Base-by-base conservation (phyloP, 2,797 vertebrate species). In the Acanthiza pusilla region DNA sequence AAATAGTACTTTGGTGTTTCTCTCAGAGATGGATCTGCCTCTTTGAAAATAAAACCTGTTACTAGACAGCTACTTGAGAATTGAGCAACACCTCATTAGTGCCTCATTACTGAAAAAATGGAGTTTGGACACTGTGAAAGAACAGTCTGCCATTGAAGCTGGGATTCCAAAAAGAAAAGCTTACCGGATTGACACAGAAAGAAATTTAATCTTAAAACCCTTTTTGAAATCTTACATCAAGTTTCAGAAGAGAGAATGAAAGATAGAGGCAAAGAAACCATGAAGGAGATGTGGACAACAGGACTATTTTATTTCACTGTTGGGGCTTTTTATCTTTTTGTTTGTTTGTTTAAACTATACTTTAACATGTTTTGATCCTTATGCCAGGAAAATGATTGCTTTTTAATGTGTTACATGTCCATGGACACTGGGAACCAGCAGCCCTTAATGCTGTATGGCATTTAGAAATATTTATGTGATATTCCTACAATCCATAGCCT, bases 101-200 rank as follows among this genome's bases (percentile, higher is more conserved):
- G 40, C 20, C 12, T 82, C 7, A 29, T 66, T 88, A 62, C 51
- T 70, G 48, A 76, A 76, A 78, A 75, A 55, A n/a, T 38, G 8
- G 9, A 57, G 4, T 62, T 91, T 1, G 2, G 58, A 43, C 26
- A 34, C 13, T 70, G 40, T 53, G 57, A 79, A 65, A 81, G 51
- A 86, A 57, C 26, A 70, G 14, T 23, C 17, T 93, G 70, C 67
- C 63, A 88, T 29, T 95, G 91, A 92, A 90, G 36, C 8, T 67
- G 14, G 13, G 11, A 79, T 50, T 70, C 77, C 48, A 85, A 94
- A 81, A 57, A 55, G 80, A 85, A 87, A 83, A 89, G 60, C 60
- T 96, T 85, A 92, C 57, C 76, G 53, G 53, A 95, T 94, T 94
- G 94, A 62, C 40, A 66, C 3, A n/a, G 66, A 86, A 85, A 70